phyloP scores from a whole-genome alignment of 2,113 vertebrate genomes.

The Sylvia atricapilla region DNA sequence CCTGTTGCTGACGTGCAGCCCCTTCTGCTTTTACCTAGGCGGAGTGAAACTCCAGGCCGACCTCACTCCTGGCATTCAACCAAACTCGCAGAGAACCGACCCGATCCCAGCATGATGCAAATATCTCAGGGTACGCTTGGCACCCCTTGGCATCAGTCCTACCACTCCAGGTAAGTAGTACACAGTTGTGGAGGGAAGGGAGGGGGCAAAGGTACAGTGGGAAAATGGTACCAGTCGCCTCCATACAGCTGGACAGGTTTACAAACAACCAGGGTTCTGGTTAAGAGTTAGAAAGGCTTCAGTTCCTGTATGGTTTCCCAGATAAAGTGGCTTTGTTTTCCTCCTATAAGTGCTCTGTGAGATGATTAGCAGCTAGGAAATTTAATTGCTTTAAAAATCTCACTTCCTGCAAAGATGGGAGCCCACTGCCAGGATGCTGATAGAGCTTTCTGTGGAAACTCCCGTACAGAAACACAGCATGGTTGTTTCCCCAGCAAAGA shows the following conservation, averaged over 20 bases:
- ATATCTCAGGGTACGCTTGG: constrained; percentile 85
- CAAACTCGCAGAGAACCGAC: constrained; percentile 78
- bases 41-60: constrained; percentile 78
- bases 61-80: constrained; percentile 94
- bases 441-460: background rate
- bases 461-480: background rate
- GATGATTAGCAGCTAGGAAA: background rate
- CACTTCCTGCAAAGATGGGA: background rate
- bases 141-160: constrained; percentile 86
- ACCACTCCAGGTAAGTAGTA: constrained; percentile 85
- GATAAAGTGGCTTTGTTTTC: background rate
- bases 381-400: background rate
- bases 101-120: constrained; percentile 87
- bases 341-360: background rate
- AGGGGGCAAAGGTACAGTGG: background rate
- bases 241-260: background rate
- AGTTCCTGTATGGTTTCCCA: background rate
- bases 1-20: background rate
- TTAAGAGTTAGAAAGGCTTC: background rate
- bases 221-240: background rate
- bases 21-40: constrained; percentile 70
- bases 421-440: background rate
- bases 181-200: background rate
- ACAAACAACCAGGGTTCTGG: background rate
- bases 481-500: background rate